Percentiles rank a stretch among this genome's conserved stretches.
Evolutionary conservation across 2,797 vertebrate genomes (phyloP).

Genomic region (Pseudochaenichthys georgianus): DNA sequence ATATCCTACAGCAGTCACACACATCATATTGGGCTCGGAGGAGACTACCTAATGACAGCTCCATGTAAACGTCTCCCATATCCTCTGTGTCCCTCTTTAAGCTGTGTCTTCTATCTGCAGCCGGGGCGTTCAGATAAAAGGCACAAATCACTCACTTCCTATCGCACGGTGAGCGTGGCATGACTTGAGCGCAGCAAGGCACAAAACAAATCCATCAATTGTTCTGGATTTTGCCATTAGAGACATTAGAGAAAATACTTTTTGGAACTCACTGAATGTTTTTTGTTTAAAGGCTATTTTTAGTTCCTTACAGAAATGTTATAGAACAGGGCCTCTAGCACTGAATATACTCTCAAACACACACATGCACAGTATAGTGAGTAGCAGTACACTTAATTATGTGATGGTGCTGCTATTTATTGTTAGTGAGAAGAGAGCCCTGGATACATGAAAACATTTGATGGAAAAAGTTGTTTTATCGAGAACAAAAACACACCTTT

Average conservation of each 20-base stretch:
- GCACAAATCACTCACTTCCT: constrained; percentile 62
- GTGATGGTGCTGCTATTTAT: neutral
- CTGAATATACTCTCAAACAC: neutral
- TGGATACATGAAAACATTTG: neutral
- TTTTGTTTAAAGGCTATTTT: constrained; percentile 17
- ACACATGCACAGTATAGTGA: neutral
- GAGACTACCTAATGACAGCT: constrained; percentile 26
- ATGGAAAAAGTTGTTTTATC: constrained; percentile 18
- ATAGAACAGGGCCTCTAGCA: constrained; percentile 6
- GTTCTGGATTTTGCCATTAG: constrained; percentile 26
- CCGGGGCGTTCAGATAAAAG: constrained; percentile 47
- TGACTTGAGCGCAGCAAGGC: constrained; percentile 36
- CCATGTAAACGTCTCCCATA: constrained; percentile 41
- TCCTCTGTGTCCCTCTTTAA: constrained; percentile 35
- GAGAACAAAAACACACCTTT: neutral
- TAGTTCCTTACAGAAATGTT: neutral
- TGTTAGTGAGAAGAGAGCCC: constrained; percentile 1
- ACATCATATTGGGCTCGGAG: neutral
- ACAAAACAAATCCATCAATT: constrained; percentile 61
- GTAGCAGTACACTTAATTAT: neutral
- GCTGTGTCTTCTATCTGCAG: constrained; percentile 47
- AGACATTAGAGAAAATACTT: constrained; percentile 23
- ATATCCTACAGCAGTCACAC: neutral
- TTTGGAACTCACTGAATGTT: constrained; percentile 9
- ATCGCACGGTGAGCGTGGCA: constrained; percentile 42